Base-by-base conservation (phyloP, 2,888 invertebrate genomes). In the Drosophila multiciliata region DNA sequence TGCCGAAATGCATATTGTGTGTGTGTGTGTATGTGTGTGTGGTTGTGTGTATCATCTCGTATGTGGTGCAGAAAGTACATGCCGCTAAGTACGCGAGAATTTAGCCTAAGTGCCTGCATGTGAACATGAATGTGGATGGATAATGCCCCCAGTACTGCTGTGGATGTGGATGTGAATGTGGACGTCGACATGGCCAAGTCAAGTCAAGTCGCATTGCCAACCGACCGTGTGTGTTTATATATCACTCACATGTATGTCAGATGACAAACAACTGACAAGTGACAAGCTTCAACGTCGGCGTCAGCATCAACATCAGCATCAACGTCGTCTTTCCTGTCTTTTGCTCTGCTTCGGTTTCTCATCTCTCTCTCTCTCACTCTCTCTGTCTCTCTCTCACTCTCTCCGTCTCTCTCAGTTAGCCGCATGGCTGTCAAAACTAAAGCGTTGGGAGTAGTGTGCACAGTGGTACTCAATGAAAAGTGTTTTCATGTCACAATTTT, bases 251-350 rank as follows among this genome's bases (percentile, higher is more conserved):
- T 91, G 79, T 86, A 89, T 90, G 91, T 90, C 90, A 90, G 83
- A 90, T 91, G 91, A 91, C 91, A 91, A 91, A 91, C 91, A 91
- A 90, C 91, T 91, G 91, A 91, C 91, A 91, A 91, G 90, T 91
- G 91, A 91, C 91, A 90, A 86, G 91, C 89, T 83, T 91, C 90
- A 90, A 80, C 89, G 78, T 78, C 78, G 74, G 70, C 83, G 73
- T 83, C 82, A 61, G 33, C 82, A 63, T 64, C 82, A 54, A 36
- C 72, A 32, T 61, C 66, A 55, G 11, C 81, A 60, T 67, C 61
- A 57, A 50, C 75, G 65, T 75, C 76, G 49, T 50, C 71, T 67
- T 70, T 83, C 59, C 68, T 65, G 82, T 50, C 35, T 45, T 29
- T 6, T 17, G 33, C 48, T 62, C 52, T 32, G 75, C 66, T 77